A percentile compares a stretch with the other conserved stretches of the same genome.
These are phyloP conservation scores for Trigoniulus corallinus DNA, from an alignment of 1,140 invertebrate genomes.

Conservation along the genomic window DNA sequence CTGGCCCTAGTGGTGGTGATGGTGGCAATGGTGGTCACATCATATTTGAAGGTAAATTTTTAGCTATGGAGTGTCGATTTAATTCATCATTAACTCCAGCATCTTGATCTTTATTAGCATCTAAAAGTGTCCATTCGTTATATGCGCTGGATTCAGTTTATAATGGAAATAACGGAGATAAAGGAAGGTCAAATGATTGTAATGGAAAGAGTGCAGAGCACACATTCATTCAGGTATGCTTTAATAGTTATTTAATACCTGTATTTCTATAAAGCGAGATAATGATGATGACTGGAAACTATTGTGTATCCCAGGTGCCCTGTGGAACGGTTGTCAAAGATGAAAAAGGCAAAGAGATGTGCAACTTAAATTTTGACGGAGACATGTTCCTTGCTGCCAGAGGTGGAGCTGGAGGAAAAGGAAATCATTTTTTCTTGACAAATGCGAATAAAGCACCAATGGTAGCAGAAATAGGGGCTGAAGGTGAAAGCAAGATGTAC, in stretches of 20 bases:
- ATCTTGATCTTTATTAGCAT: too few relatives aligned
- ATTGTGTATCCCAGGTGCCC: constrained; percentile 43
- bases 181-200: constrained; percentile 57
- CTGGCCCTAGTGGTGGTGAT: constrained; percentile 91
- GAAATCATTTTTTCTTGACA: constrained; percentile 79
- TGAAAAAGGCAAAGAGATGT: constrained; percentile 39
- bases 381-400: constrained; percentile 81
- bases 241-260: not conserved
- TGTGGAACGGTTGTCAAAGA: constrained; percentile 66
- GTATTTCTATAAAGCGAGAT: constrained; percentile 1
- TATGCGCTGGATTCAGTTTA: constrained; percentile 41
- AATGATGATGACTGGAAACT: constrained; percentile 17
- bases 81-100: too few relatives aligned
- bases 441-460: constrained; percentile 63
- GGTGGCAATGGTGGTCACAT: constrained; percentile 96
- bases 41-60: constrained; percentile 49
- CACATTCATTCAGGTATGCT: constrained; percentile 39
- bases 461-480: constrained; percentile 72
- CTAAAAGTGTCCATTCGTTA: constrained; percentile 50
- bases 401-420: constrained; percentile 87
- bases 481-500: constrained; percentile 56
- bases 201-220: constrained; percentile 74
- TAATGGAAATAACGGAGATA: constrained; percentile 47
- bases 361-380: constrained; percentile 47
- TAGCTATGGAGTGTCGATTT: not conserved